Percentiles rank a stretch among this genome's conserved stretches.
These are phyloP conservation scores for Sebastes miniatus DNA, from an alignment of 2,797 vertebrate species.

Conservation along the genomic window DNA sequence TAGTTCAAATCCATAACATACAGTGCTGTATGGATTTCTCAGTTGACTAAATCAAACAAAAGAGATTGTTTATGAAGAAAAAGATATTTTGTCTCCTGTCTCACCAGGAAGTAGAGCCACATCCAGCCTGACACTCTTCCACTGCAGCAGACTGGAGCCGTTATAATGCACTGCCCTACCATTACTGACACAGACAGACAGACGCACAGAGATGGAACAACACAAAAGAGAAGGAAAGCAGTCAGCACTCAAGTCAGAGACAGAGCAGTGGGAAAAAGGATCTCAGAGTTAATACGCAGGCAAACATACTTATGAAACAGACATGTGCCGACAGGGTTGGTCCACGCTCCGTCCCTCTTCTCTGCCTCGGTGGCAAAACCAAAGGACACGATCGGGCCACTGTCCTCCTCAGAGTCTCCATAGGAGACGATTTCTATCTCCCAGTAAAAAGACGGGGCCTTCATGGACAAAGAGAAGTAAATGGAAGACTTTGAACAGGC, in stretches of 20 bases:
- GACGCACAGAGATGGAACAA: conserved; percentile 33
- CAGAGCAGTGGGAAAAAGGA: conserved; percentile 14
- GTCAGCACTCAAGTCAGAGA: conserved; percentile 48
- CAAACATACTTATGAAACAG: conserved; percentile 97
- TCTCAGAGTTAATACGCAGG: not conserved
- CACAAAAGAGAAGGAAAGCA: conserved; percentile 36
- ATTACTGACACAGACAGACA: conserved; percentile 83
- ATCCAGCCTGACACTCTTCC: conserved; percentile 97
- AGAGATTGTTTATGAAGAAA: not conserved
- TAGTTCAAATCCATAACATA: conserved; percentile 26
- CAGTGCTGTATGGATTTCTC: conserved; percentile 17
- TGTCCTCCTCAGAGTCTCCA: conserved; percentile 98
- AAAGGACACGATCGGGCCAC: conserved; percentile 96
- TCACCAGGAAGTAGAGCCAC: conserved; percentile 95
- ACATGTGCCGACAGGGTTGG: conserved; percentile 99
- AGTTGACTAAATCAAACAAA: conserved; percentile 3
- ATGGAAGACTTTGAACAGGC: not conserved
- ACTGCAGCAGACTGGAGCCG: conserved; percentile 97
- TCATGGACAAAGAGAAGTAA: conserved; percentile 10
- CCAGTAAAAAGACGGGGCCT: conserved; percentile 99
- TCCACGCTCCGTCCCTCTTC: conserved; percentile 97
- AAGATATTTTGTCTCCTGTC: conserved; percentile 51
- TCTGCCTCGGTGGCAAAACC: conserved; percentile 98
- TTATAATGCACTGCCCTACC: conserved; percentile 98
- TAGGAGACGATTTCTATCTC: conserved; percentile 98